Conservation (phyloP, 1,140 invertebrate species). For the Aporrectodea caliginosa region DNA sequence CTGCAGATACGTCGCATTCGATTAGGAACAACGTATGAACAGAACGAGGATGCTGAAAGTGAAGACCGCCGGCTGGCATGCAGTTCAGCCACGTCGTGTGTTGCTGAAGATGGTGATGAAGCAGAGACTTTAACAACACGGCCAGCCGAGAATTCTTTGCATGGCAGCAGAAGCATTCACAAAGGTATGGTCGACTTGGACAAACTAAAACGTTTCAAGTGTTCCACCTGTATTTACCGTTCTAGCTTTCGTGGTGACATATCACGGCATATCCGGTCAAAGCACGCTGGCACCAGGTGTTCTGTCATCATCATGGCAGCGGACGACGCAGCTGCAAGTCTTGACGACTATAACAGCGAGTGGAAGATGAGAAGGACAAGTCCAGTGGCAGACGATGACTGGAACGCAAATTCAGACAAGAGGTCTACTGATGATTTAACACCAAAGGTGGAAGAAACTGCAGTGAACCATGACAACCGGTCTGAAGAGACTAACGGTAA, state of each 20-base stretch:
- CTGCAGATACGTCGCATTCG: neutral
- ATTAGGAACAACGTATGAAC: neutral
- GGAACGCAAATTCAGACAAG: neutral
- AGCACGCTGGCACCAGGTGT: slow-evolving; percentile 48
- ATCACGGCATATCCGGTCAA: slow-evolving; percentile 44
- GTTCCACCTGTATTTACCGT: slow-evolving; percentile 49
- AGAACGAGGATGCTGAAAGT: neutral
- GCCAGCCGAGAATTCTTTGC: neutral
- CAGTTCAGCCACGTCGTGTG: too few relatives aligned
- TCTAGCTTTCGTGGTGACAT: slow-evolving; percentile 52
- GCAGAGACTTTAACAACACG: neutral
- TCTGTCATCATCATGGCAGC: slow-evolving; percentile 40
- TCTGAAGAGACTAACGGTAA: neutral
- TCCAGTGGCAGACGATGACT: neutral
- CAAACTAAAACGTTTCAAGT: slow-evolving; percentile 46
- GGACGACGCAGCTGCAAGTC: slow-evolving; percentile 39
- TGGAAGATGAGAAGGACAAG: neutral
- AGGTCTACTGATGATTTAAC: neutral
- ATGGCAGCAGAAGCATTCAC: neutral
- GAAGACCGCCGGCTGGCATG: neutral
- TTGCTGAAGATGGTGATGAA: neutral
- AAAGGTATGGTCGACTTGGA: slow-evolving; percentile 45
- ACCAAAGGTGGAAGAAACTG: neutral
- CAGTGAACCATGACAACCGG: neutral
- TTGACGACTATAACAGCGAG: slow-evolving; percentile 39